Conservation (phyloP, 1,140 invertebrate genomes). For the Drosophila jambulina region DNA sequence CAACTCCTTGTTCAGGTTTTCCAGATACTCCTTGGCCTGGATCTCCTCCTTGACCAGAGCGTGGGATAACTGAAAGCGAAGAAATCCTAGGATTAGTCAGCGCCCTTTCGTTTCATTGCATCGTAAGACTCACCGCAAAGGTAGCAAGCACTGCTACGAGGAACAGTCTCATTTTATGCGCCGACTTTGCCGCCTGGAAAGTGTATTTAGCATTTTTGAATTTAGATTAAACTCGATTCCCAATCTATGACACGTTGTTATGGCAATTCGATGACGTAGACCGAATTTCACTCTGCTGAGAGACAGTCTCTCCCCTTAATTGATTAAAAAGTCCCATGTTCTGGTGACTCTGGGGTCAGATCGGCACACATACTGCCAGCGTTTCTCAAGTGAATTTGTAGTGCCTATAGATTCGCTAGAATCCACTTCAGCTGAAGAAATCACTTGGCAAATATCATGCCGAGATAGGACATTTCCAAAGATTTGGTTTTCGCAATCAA, state of each 20-base stretch:
- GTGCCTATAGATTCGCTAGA: background rate
- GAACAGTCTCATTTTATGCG: conserved; percentile 67
- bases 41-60: conserved; percentile 86
- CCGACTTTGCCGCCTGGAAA: conserved; percentile 48
- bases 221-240: conserved; percentile 40
- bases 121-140: conserved; percentile 63
- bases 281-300: conserved; percentile 28
- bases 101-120: too few species aligned
- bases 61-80: conserved; percentile 45
- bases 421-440: conserved; percentile 8
- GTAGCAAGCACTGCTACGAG: conserved; percentile 63
- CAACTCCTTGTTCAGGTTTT: conserved; percentile 87
- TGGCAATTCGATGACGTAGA: conserved; percentile 33
- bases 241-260: conserved; percentile 17
- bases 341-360: conserved; percentile 47
- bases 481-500: conserved; percentile 9
- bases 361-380: conserved; percentile 18
- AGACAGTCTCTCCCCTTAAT: conserved; percentile 35
- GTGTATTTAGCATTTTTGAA: conserved; percentile 38
- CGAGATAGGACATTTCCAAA: conserved; percentile 13
- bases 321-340: conserved; percentile 49
- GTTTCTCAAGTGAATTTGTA: conserved; percentile 7
- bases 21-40: conserved; percentile 87
- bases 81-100: background rate
- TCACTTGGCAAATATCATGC: conserved; percentile 1